Conservation (phyloP, 2,113 vertebrate species). For the Mionectes macconnelli region DNA sequence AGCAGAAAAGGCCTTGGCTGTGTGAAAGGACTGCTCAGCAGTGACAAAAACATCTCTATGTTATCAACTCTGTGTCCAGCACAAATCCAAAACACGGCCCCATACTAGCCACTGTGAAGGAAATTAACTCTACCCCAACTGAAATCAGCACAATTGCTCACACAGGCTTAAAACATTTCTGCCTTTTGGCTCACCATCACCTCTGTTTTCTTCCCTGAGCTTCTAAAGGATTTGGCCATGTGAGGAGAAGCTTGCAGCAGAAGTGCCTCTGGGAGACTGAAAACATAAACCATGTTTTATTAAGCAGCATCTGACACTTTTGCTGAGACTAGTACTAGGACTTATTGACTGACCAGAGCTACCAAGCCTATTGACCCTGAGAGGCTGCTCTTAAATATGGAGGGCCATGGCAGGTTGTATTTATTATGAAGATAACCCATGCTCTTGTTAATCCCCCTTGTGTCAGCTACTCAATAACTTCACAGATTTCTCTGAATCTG, state of each 20-base stretch:
- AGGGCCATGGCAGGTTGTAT: slow-evolving; percentile 32
- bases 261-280: slow-evolving; percentile 36
- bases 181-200: background rate
- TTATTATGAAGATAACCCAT: slow-evolving; percentile 42
- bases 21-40: background rate
- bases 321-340: background rate
- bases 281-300: slow-evolving; percentile 40
- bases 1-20: background rate
- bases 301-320: slow-evolving; percentile 16
- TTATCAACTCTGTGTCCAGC: background rate
- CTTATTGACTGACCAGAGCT: slow-evolving; percentile 50
- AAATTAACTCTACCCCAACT: background rate
- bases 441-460: slow-evolving; percentile 19
- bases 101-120: background rate
- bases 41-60: background rate
- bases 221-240: slow-evolving; percentile 12
- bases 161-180: background rate
- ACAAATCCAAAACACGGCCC: background rate
- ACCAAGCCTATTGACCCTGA: slow-evolving; percentile 50
- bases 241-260: slow-evolving; percentile 18
- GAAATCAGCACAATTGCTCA: background rate
- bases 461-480: slow-evolving; percentile 29
- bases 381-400: slow-evolving; percentile 31
- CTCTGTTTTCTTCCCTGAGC: background rate
- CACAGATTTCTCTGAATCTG: background rate